Evolutionary conservation across 2,797 vertebrate genomes (phyloP), one percentile per base, ranked within the genome.

Genomic region (Okamejei kenojei): DNA sequence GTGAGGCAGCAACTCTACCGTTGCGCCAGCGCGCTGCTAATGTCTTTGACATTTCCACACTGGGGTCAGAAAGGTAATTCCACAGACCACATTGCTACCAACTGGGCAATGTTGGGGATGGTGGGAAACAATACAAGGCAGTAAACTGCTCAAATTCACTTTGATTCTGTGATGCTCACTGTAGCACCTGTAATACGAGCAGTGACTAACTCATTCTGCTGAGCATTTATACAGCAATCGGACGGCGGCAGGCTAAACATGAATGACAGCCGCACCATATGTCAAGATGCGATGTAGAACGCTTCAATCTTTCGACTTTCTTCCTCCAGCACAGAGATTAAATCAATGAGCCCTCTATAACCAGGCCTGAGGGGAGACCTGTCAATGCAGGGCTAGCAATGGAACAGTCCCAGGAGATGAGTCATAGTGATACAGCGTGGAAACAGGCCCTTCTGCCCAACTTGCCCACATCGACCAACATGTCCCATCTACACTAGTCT

Each of bases 141-240:
- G 29, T 76, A 92, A 92, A 92, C 26, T 29, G 38, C 23, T 76
- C 90, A n/a, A 76, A 74, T 92, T 74, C 23, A n/a, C 38, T 74
- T 38, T 76, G 35, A 92, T 76, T 92, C 54, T 7, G 76, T 76
- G 38, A 23, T 74, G 45, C 23, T 26, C 35, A 38, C n/a, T n/a
- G n/a, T n/a, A n/a, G n/a, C n/a, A n/a, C n/a, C n/a, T n/a, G n/a
- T 73, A 91, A 54, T 74, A 21, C 21, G 23, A 32, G 38, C 29
- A 91, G 38, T 91, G 35, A 13, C 32, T 74, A 35, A 73, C 71
- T 73, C 68, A 91, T 38, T 26, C 32, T 74, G 8, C 68, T 15
- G 32, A 5, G 10, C 35, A 26, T 21, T 73, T 73, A 45, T 38
- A 91, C 35, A 91, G 23, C 68, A 91, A 73, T 23, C 90, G 11